Evolutionary conservation across 1,140 invertebrate species (phyloP).

Genomic region (Elymnias hypermnestra): DNA sequence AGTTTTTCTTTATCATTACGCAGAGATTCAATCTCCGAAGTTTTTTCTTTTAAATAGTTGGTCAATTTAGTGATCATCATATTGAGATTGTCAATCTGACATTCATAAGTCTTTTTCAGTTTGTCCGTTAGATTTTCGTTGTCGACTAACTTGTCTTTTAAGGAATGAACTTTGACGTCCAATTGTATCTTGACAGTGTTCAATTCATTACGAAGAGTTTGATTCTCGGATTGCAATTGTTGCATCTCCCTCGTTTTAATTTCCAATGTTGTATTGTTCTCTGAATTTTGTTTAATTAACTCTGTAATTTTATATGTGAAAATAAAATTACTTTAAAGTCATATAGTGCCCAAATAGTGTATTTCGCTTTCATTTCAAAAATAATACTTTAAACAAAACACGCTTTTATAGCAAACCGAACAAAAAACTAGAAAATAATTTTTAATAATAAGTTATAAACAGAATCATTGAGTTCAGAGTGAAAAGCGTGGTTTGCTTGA

Average conservation of each 20-base stretch:
- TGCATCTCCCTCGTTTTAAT: conserved; percentile 28
- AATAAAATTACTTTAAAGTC: conserved; percentile 1
- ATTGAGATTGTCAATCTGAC: conserved; percentile 51
- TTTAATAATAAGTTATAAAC: too few relatives aligned
- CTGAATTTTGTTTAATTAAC: conserved; percentile 27
- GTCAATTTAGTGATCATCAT: conserved; percentile 45
- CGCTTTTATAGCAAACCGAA: too few relatives aligned
- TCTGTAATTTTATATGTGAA: conserved; percentile 21
- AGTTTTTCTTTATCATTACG: conserved; percentile 38
- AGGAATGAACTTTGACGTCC: conserved; percentile 43
- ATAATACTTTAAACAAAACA: too few relatives aligned
- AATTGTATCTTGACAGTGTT: conserved; percentile 42
- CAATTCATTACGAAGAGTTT: conserved; percentile 35
- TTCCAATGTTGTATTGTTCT: conserved; percentile 25
- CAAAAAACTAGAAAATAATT: too few relatives aligned
- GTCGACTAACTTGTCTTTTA: conserved; percentile 47
- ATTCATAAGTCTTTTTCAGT: conserved; percentile 44
- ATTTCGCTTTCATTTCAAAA: too few relatives aligned
- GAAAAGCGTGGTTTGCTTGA: too few relatives aligned
- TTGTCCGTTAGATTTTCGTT: conserved; percentile 50
- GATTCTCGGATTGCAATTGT: conserved; percentile 33
- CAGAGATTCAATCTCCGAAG: conserved; percentile 29
- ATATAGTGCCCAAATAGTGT: too few relatives aligned
- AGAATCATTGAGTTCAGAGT: too few relatives aligned
- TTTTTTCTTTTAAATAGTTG: conserved; percentile 48